Percentiles rank a stretch among this genome's conserved stretches.
These are phyloP conservation scores for Drosophila pseudoobscura DNA, from an alignment of 1,140 invertebrate species.

Conservation along the genomic window DNA sequence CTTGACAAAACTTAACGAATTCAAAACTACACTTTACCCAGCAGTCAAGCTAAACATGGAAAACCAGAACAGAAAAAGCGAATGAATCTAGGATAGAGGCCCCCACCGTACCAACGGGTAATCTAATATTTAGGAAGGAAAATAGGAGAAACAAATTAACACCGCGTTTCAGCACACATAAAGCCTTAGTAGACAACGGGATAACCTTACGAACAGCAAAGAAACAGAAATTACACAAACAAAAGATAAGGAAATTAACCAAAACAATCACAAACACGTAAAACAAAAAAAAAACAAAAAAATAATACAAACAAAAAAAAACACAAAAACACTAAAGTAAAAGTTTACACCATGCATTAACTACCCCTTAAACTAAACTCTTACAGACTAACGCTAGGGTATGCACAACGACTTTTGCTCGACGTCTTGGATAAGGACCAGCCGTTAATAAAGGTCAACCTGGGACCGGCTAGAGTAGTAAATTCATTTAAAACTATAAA, in stretches of 20 bases:
- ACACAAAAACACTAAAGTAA: no score
- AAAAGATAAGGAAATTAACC: neutral
- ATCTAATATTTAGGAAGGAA: neutral
- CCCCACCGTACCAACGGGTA: no score
- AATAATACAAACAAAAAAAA: no score
- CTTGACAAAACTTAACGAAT: constrained; percentile 24
- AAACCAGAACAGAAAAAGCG: neutral
- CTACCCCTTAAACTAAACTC: no score
- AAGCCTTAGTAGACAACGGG: no score
- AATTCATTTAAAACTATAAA: neutral
- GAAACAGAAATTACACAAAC: constrained; percentile 22
- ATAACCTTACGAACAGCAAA: neutral
- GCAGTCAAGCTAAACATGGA: neutral
- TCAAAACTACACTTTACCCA: constrained; percentile 6
- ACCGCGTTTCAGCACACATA: constrained; percentile 2
- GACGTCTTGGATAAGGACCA: neutral
- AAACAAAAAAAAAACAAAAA: no score
- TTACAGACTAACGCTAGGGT: no score
- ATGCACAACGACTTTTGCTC: no score
- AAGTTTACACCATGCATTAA: no score
- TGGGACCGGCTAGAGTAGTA: neutral
- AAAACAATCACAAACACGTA: no score
- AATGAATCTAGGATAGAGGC: no score
- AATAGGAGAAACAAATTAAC: constrained; percentile 5
- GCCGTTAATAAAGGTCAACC: neutral